A percentile compares a stretch with the other conserved stretches of the same genome.
Evolutionary conservation across 2,113 vertebrate genomes (phyloP).

Genomic region (Gasterosteus nipponicus): DNA sequence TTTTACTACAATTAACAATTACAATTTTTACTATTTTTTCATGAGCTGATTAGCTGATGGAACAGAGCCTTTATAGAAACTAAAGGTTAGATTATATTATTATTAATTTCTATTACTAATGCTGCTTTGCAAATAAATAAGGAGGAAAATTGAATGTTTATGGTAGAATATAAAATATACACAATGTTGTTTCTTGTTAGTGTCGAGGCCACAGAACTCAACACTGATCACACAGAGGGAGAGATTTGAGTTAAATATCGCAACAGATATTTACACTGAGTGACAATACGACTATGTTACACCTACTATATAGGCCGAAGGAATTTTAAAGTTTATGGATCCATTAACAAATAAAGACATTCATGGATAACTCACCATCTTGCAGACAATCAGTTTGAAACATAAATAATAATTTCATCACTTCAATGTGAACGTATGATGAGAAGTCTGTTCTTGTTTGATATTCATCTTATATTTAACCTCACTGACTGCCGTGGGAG

Average conservation of each 20-base stretch:
- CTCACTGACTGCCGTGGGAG: conserved; percentile 37
- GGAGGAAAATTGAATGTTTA: conserved; percentile 15
- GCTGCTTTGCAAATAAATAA: conserved; percentile 22
- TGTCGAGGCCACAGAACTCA: conserved; percentile 39
- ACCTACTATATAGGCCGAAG: conserved; percentile 60
- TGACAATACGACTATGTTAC: conserved; percentile 58
- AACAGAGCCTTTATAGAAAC: conserved; percentile 4
- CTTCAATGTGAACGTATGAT: conserved; percentile 24
- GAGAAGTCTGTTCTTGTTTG: conserved; percentile 52
- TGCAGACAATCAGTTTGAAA: conserved; percentile 37
- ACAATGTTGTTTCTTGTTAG: conserved; percentile 32
- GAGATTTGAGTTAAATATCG: conserved; percentile 29
- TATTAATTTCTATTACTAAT: neutral
- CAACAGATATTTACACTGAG: conserved; percentile 43
- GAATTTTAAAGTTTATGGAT: conserved; percentile 45
- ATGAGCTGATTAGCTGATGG: neutral
- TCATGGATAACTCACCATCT: conserved; percentile 12
- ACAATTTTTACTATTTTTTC: neutral
- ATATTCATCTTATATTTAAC: conserved; percentile 16
- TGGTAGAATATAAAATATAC: neutral
- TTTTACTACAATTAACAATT: neutral
- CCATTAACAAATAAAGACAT: conserved; percentile 24
- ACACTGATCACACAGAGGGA: conserved; percentile 41
- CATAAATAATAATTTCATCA: conserved; percentile 31
- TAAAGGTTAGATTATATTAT: neutral